Evolutionary conservation across 2,888 invertebrate genomes (phyloP), one percentile per base, ranked within the genome.

Genomic region (Cephonodes hylas): DNA sequence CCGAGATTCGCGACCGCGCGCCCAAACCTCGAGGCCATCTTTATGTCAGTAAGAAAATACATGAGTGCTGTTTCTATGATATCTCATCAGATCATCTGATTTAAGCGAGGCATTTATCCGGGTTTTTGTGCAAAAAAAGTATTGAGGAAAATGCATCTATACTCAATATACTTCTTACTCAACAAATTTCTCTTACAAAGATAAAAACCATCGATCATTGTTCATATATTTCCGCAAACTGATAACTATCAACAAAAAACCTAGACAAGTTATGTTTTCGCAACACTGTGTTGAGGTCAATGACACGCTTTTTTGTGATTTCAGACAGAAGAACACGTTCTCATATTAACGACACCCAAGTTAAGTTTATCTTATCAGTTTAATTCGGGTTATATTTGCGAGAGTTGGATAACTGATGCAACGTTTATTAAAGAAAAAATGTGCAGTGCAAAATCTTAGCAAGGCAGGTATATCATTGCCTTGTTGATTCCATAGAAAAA

Each of bases 241-340:
- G n/a, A 13, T 45, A 22, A 7, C 45, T 23, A 25, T n/a, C 13
- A 42, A 25, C n/a, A n/a, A 6, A 46, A n/a, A 46, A 8, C n/a
- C 6, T 2, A 25, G 23, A 25, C 46, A 25, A 13, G 23, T 23
- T 46, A 53, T 38, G 27, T 18, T 31, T 4, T 53, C 18, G 31
- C 53, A 0, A 27, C 53, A 5, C n/a, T 38, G 34, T 10, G 13
- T 38, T 4, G n/a, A 31, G 53, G 53, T 64, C 67, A 58, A 42
- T 6, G 64, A 66, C 53, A 53, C 31, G 6, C 10, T 53, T 53
- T 45, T 53, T 53, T 53, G 31, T 53, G 53, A 27, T 31, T 18
- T 42, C 23, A 42, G 25, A 42, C 15, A 15, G n/a, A n/a, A n/a
- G 38, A n/a, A 38, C 38, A 23, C 31, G 53, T 53, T 53, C 53